These are phyloP conservation scores for Sebastes baramenuke DNA, from an alignment of 2,797 vertebrate species.

Conservation along the genomic window DNA sequence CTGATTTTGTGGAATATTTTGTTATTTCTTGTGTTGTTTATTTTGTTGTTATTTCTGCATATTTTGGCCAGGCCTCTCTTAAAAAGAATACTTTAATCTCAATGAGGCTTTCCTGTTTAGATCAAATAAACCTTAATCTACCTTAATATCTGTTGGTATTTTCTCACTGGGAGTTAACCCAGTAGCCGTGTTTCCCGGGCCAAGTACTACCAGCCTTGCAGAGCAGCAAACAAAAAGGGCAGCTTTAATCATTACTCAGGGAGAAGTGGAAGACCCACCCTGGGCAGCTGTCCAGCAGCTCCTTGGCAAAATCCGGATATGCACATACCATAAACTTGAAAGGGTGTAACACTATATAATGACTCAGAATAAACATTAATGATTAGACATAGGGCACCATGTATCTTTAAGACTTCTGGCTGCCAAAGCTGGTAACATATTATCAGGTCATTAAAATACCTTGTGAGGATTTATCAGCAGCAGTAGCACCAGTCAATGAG, in stretches of 20 bases:
- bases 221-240: slow-evolving; percentile 44
- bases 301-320: slow-evolving; percentile 55
- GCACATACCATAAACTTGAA: slow-evolving; percentile 37
- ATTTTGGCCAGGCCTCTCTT: neutral
- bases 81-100: neutral
- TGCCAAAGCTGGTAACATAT: neutral
- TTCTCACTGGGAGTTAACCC: slow-evolving; percentile 13
- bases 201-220: slow-evolving; percentile 1
- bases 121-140: neutral
- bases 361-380: neutral
- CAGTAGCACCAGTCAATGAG: neutral
- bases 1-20: neutral
- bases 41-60: neutral
- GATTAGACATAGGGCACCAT: neutral
- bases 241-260: slow-evolving; percentile 59
- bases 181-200: slow-evolving; percentile 31
- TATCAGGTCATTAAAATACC: slow-evolving; percentile 24
- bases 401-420: neutral
- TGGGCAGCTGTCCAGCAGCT: slow-evolving; percentile 67
- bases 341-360: neutral
- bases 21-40: neutral
- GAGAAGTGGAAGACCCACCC: slow-evolving; percentile 64
- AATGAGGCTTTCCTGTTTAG: neutral
- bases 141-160: neutral
- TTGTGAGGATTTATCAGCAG: slow-evolving; percentile 3